These are phyloP conservation scores for Ametastegia equiseti DNA, from an alignment of 2,888 invertebrate species.

Conservation along the genomic window DNA sequence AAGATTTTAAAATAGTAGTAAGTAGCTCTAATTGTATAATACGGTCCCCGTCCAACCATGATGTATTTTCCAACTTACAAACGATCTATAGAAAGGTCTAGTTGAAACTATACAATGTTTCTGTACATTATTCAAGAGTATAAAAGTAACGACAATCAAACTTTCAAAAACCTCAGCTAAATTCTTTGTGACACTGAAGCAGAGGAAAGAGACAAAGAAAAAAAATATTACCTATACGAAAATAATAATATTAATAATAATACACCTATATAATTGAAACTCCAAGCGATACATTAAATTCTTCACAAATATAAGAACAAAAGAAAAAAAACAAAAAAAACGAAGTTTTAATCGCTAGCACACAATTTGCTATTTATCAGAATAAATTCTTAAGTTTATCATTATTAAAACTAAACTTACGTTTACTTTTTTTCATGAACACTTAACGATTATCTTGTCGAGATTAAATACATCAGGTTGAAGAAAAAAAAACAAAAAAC, in stretches of 20 bases:
- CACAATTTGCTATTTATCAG: slow-evolving; percentile 27
- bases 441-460: slow-evolving; percentile 54
- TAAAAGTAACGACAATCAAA: slow-evolving; percentile 15
- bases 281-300: slow-evolving; percentile 7
- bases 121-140: slow-evolving; percentile 30
- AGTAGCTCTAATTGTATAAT: slow-evolving; percentile 9
- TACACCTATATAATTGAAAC: neutral
- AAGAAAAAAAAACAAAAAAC: too few relatives aligned
- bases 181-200: neutral
- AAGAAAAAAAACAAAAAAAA: neutral
- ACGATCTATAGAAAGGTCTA: slow-evolving; percentile 1
- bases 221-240: neutral
- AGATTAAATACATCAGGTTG: slow-evolving; percentile 55
- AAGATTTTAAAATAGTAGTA: neutral
- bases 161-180: slow-evolving; percentile 21
- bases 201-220: neutral
- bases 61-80: slow-evolving; percentile 16
- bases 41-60: slow-evolving; percentile 32
- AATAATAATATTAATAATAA: neutral
- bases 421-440: slow-evolving; percentile 56
- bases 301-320: neutral
- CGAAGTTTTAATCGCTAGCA: slow-evolving; percentile 2
- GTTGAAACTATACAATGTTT: slow-evolving; percentile 28
- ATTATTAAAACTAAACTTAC: slow-evolving; percentile 9
- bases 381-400: slow-evolving; percentile 34